Conservation (phyloP, 2,888 invertebrate genomes). For the Noctua fimbriata region DNA sequence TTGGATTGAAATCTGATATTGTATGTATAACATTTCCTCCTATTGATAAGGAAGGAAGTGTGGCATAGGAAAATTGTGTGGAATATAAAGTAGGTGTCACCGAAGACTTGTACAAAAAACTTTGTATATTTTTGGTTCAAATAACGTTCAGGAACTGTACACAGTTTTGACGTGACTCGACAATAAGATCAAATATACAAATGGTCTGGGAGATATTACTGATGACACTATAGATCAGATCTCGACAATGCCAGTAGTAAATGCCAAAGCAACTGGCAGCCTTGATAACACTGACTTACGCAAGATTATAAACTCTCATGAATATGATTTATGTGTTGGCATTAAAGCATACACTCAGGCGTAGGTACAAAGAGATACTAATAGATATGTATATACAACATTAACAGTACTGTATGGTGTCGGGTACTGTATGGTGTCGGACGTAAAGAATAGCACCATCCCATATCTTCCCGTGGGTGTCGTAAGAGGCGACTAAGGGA, state of each 20-base stretch:
- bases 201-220: neutral
- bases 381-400: too few relatives aligned
- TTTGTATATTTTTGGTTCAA: constrained; percentile 16
- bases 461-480: too few relatives aligned
- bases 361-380: neutral
- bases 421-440: too few relatives aligned
- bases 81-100: constrained; percentile 60
- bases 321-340: constrained; percentile 1
- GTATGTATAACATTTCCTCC: constrained; percentile 40
- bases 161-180: neutral
- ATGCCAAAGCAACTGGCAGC: constrained; percentile 3
- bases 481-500: too few relatives aligned
- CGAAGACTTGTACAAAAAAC: constrained; percentile 35
- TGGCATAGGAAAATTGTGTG: constrained; percentile 36
- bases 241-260: neutral
- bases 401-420: too few relatives aligned
- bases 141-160: neutral
- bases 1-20: constrained; percentile 32
- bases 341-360: neutral
- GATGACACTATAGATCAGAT: neutral
- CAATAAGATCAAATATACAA: neutral
- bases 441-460: too few relatives aligned
- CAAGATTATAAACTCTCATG: constrained; percentile 6
- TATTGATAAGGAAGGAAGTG: constrained; percentile 52
- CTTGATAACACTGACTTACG: neutral